These are phyloP conservation scores for Caenorhabditis becei DNA, from an alignment of 2,888 invertebrate species.

Conservation along the genomic window DNA sequence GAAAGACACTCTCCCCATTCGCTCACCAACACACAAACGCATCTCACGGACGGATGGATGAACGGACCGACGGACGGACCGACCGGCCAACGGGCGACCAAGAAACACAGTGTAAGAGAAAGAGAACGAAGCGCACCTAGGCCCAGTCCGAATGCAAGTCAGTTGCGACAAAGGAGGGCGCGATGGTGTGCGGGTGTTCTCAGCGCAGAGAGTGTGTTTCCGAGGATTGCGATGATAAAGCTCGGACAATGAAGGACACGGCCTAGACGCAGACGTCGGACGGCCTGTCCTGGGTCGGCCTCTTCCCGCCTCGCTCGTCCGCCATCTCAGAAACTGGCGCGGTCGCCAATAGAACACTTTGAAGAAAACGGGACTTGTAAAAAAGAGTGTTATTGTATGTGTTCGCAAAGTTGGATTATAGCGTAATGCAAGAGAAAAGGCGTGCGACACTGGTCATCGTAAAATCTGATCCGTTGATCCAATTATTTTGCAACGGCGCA, in stretches of 20 bases:
- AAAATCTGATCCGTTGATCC: conserved; percentile 3
- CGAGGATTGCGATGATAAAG: conserved; percentile 14
- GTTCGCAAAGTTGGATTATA: not conserved
- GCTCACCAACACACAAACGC: conserved; percentile 54
- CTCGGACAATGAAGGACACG: conserved; percentile 16
- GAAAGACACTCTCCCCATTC: conserved; percentile 48
- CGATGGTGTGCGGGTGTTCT: conserved; percentile 42
- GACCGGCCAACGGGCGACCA: conserved; percentile 20
- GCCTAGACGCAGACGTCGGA: conserved; percentile 22
- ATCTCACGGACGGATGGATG: conserved; percentile 58
- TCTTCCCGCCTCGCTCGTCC: not conserved
- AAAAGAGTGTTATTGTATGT: not conserved
- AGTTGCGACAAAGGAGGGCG: conserved; percentile 42
- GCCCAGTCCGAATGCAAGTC: conserved; percentile 37
- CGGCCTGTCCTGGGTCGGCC: conserved; percentile 12
- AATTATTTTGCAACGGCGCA: conserved; percentile 5
- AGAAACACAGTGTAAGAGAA: conserved; percentile 23
- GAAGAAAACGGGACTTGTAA: not conserved
- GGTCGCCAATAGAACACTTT: not conserved
- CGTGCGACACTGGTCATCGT: not conserved
- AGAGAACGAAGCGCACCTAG: conserved; percentile 30
- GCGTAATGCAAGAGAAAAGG: not conserved
- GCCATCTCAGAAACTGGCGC: conserved; percentile 6
- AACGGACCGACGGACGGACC: conserved; percentile 32
- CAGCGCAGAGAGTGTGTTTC: conserved; percentile 6